These are phyloP conservation scores for Cinclus cinclus DNA, from an alignment of 2,113 vertebrate species.

Conservation along the genomic window DNA sequence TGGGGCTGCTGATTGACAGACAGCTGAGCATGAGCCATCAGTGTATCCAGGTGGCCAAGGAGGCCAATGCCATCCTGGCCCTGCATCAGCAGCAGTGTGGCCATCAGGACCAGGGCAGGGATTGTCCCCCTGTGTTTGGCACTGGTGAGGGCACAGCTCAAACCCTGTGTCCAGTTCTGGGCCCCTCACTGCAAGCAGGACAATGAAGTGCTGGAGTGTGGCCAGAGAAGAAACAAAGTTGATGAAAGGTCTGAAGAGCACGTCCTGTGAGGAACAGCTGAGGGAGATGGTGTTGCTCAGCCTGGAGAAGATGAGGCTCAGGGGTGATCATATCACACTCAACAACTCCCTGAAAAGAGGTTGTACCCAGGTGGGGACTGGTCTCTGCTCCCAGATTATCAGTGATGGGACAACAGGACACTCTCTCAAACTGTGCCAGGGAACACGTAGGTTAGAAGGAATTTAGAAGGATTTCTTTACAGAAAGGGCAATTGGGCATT, in stretches of 20 bases:
- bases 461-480: background rate
- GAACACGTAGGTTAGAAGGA: background rate
- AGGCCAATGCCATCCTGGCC: background rate
- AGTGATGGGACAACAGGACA: background rate
- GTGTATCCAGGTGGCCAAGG: background rate
- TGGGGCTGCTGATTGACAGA: background rate
- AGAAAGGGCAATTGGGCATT: background rate
- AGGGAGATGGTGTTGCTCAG: background rate
- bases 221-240: background rate
- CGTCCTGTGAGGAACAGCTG: background rate
- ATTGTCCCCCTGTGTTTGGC: background rate
- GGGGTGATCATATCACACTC: background rate
- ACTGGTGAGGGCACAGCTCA: background rate
- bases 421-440: background rate
- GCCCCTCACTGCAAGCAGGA: background rate
- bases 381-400: background rate
- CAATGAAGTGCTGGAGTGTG: too few species aligned
- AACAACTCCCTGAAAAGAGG: background rate
- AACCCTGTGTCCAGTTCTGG: too few species aligned
- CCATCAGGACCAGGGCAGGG: rapidly evolving
- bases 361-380: too few species aligned
- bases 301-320: background rate
- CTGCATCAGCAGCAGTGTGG: background rate
- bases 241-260: background rate
- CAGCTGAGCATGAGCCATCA: background rate